Evolutionary conservation across 2,113 vertebrate genomes (phyloP).

Genomic region (Heteronetta atricapilla): DNA sequence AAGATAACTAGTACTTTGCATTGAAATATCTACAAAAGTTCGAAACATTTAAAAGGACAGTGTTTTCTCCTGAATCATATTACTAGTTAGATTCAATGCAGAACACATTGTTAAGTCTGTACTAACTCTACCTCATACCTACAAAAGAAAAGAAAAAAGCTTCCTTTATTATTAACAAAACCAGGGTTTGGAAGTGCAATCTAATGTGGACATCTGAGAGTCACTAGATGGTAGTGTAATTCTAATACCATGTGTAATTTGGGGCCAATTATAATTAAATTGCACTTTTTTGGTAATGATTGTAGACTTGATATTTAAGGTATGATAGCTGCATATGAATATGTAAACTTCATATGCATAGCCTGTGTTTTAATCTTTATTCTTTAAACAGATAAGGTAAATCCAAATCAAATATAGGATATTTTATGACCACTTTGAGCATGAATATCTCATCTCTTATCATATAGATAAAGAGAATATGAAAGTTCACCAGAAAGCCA

Average conservation of each 20-base stretch:
- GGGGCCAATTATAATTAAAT: not conserved
- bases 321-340: not conserved
- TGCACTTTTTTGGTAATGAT: not conserved
- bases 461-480: not conserved
- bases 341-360: not conserved
- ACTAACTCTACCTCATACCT: not conserved
- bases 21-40: not conserved
- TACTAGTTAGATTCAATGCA: not conserved
- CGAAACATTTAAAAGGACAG: slow-evolving; percentile 22
- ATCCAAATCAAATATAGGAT: not conserved
- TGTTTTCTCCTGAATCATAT: not conserved
- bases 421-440: not conserved
- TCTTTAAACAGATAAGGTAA: not conserved
- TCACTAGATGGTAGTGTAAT: not conserved
- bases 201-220: not conserved
- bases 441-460: not conserved
- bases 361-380: not conserved
- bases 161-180: not conserved
- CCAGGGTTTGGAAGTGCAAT: not conserved
- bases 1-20: not conserved
- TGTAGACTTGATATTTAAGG: not conserved
- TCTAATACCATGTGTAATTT: not conserved
- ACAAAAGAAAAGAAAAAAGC: not conserved
- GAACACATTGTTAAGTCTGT: not conserved
- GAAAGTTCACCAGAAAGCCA: not conserved